phyloP scores from a whole-genome alignment of 1,140 invertebrate genomes.

The Zaprionus davidi region DNA sequence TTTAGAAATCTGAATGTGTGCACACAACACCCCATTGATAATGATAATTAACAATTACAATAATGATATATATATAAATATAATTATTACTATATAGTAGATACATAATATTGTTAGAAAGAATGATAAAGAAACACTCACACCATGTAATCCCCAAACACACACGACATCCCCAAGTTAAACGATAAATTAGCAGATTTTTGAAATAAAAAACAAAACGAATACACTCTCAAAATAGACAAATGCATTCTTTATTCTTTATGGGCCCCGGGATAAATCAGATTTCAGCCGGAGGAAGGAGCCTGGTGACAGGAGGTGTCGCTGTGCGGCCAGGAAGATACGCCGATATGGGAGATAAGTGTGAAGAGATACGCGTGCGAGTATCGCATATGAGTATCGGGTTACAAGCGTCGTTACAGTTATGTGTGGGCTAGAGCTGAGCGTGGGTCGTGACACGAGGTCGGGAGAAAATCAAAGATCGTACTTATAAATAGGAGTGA shows the following conservation, averaged over 20 bases:
- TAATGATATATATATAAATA: conserved; percentile 8
- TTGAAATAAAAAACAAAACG: conserved; percentile 43
- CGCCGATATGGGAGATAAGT: not conserved
- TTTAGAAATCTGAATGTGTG: conserved; percentile 70
- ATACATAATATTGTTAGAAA: conserved; percentile 65
- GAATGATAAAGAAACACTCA: conserved; percentile 39
- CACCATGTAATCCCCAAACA: conserved; percentile 51
- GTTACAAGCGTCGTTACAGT: not conserved
- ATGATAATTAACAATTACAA: conserved; percentile 30
- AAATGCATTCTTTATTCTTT: conserved; percentile 62
- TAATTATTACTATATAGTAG: conserved; percentile 1
- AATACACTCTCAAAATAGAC: conserved; percentile 40
- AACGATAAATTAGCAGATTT: conserved; percentile 49
- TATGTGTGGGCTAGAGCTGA: not conserved
- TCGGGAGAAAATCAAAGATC: too few species aligned
- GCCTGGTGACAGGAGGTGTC: not conserved
- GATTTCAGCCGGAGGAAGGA: not conserved
- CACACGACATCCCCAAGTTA: conserved; percentile 57
- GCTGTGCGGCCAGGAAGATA: conserved; percentile 7
- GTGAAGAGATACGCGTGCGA: not conserved
- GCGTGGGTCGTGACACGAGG: not conserved
- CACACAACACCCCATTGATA: conserved; percentile 53
- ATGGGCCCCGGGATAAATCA: conserved; percentile 64
- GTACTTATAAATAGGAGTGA: too few species aligned
- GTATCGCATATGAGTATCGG: conserved; percentile 3